phyloP scores from a whole-genome alignment of 2,113 vertebrate species.

The Corydoras maculifer region DNA sequence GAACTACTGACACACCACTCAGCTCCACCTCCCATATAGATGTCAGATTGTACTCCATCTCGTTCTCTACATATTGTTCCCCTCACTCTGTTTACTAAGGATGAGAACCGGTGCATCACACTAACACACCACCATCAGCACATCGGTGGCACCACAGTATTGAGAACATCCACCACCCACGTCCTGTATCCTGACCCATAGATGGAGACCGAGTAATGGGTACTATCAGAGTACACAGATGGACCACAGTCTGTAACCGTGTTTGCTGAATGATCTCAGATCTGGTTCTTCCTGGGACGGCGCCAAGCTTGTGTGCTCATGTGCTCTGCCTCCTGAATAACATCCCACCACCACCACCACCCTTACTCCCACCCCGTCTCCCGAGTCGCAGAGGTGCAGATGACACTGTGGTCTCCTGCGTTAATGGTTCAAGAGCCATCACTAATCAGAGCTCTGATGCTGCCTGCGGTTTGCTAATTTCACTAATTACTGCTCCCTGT shows the following conservation, averaged over 20 bases:
- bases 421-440: slow-evolving; percentile 48
- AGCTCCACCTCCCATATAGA: too few species aligned
- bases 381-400: slow-evolving; percentile 13
- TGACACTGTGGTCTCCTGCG: slow-evolving; percentile 31
- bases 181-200: too few species aligned
- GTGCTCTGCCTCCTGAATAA: not conserved
- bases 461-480: slow-evolving; percentile 64
- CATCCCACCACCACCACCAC: slow-evolving; percentile 38
- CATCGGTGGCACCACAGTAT: not conserved
- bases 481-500: slow-evolving; percentile 68
- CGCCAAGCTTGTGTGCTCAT: not conserved
- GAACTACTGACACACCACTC: too few species aligned
- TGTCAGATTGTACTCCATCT: too few species aligned
- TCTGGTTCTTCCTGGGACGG: not conserved
- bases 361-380: slow-evolving; percentile 34
- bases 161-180: too few species aligned
- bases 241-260: too few species aligned
- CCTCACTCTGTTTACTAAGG: too few species aligned
- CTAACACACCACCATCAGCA: too few species aligned
- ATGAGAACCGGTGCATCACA: too few species aligned
- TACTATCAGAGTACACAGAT: too few species aligned
- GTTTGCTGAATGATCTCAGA: not conserved
- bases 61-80: too few species aligned
- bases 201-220: too few species aligned
- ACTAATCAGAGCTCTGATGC: slow-evolving; percentile 57